Percentiles rank a stretch among this genome's conserved stretches.
Conservation (phyloP, 2,888 invertebrate genomes). For the Lepidochrysops patricia region DNA sequence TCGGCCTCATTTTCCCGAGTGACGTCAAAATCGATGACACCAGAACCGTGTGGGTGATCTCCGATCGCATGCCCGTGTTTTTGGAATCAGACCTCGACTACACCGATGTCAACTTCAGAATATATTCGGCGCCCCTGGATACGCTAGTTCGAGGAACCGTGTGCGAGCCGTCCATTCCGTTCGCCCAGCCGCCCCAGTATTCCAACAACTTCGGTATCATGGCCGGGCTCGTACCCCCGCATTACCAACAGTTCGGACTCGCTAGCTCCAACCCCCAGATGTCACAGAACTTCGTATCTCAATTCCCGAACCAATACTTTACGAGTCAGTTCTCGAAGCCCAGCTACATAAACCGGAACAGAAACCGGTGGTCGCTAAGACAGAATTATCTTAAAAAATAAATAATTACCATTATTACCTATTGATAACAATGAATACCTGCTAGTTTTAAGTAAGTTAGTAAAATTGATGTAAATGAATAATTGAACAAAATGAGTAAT, state of each 20-base stretch:
- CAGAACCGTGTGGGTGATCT: constrained; percentile 85
- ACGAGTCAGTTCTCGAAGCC: background rate
- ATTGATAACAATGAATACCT: background rate
- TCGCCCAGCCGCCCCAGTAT: constrained; percentile 20
- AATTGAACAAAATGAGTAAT: background rate
- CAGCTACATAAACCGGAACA: constrained; percentile 18
- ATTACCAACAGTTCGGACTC: background rate
- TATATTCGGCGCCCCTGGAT: constrained; percentile 80
- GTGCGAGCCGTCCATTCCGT: constrained; percentile 69
- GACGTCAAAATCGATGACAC: constrained; percentile 85
- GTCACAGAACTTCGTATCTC: background rate
- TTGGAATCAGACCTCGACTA: constrained; percentile 80
- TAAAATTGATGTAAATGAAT: background rate
- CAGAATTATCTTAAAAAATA: constrained; percentile 35
- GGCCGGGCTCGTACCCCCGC: background rate
- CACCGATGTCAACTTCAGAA: constrained; percentile 84
- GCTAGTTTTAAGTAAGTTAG: background rate
- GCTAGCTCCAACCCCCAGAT: background rate
- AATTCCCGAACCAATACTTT: background rate
- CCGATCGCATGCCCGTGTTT: constrained; percentile 88
- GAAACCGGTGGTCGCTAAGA: constrained; percentile 39
- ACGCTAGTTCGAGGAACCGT: constrained; percentile 80
- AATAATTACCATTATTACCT: constrained; percentile 21
- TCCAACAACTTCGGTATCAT: background rate
- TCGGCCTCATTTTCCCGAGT: constrained; percentile 83